These are phyloP conservation scores for Euschistus heros DNA, from an alignment of 1,140 invertebrate species.

Conservation along the genomic window DNA sequence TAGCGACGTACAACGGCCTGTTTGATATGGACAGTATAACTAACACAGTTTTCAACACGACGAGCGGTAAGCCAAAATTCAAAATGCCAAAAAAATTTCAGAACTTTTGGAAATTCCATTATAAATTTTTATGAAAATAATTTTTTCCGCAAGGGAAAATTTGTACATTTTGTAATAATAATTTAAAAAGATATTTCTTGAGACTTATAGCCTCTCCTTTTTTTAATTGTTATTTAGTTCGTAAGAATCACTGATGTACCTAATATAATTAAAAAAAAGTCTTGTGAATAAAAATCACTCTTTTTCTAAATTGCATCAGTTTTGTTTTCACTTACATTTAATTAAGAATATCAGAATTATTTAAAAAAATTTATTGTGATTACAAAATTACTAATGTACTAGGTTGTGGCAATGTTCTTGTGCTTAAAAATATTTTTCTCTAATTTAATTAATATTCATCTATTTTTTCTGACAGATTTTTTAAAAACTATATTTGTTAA, in stretches of 20 bases:
- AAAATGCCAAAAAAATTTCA: not conserved
- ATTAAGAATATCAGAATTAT: too few relatives aligned
- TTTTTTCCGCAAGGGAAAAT: not conserved
- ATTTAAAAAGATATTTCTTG: not conserved
- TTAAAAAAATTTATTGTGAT: too few relatives aligned
- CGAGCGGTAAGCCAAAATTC: not conserved
- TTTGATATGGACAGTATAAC: not conserved
- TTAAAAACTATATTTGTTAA: too few relatives aligned
- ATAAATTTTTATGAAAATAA: not conserved
- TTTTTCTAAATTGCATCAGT: too few relatives aligned
- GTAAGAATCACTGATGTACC: not conserved
- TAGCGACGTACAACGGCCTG: not conserved
- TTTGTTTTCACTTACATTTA: too few relatives aligned
- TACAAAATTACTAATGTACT: too few relatives aligned
- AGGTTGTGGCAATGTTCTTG: too few relatives aligned
- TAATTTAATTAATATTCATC: too few relatives aligned
- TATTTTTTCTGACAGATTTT: too few relatives aligned
- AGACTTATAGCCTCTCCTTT: constrained; percentile 9
- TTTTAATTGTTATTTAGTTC: not conserved
- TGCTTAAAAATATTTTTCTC: too few relatives aligned
- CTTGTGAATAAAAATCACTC: too few relatives aligned
- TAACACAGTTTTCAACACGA: not conserved
- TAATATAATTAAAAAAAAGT: too few relatives aligned
- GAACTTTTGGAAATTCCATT: not conserved
- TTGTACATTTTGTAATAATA: constrained; percentile 4